Evolutionary conservation across 64 coral and sea anemone genomes (phyloP).

Genomic region (Astreopora myriophthalma): DNA sequence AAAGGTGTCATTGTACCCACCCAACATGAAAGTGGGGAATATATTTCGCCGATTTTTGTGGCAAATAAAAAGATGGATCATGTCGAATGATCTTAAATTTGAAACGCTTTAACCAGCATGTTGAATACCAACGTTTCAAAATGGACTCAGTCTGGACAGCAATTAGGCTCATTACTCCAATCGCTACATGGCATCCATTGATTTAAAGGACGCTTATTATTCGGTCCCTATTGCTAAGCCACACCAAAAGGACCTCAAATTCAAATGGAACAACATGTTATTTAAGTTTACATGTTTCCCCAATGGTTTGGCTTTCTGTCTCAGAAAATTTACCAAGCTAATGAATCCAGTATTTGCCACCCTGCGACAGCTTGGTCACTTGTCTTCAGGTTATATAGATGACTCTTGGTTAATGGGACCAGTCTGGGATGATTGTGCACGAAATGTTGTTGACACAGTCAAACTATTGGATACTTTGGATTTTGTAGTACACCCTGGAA

Average conservation of each 20-base stretch:
- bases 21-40: not conserved
- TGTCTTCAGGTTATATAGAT: not conserved
- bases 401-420: no score
- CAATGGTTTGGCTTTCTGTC: conserved; percentile 32
- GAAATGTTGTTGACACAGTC: no score
- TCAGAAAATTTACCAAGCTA: not conserved
- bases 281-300: conserved; percentile 37
- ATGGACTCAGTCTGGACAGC: conserved; percentile 39
- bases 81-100: conserved; percentile 36
- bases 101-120: conserved; percentile 11
- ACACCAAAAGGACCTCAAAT: conserved; percentile 19
- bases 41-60: conserved; percentile 36
- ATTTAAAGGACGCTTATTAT: conserved; percentile 11
- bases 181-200: conserved; percentile 10
- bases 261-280: not conserved
- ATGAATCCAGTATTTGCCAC: conserved; percentile 21
- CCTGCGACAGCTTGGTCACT: not conserved
- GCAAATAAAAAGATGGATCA: conserved; percentile 28
- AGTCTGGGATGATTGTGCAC: no score
- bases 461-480: no score
- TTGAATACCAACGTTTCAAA: conserved; percentile 46
- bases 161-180: not conserved
- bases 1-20: conserved; percentile 35
- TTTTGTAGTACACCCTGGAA: no score
- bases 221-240: conserved; percentile 36